These are phyloP conservation scores for Centropristis striata DNA, from an alignment of 2,113 vertebrate genomes.

Conservation along the genomic window DNA sequence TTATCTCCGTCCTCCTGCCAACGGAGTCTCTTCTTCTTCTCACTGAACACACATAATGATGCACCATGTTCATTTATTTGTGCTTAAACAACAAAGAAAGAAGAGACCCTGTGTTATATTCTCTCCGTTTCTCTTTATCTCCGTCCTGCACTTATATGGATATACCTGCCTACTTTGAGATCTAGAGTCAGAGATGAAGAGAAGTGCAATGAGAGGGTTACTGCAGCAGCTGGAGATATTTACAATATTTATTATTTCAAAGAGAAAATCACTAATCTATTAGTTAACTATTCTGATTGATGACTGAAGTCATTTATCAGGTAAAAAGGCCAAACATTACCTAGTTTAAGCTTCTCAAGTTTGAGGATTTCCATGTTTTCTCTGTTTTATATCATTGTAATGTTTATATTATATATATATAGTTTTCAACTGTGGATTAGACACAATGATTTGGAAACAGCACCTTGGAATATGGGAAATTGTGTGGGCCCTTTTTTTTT, in stretches of 20 bases:
- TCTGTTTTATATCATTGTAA: no score
- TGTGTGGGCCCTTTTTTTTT: neutral
- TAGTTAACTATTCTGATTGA: neutral
- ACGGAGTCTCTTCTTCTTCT: constrained; percentile 26
- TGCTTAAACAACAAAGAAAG: constrained; percentile 9
- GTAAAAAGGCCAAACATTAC: neutral
- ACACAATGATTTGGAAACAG: neutral
- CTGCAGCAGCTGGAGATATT: neutral
- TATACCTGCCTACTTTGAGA: neutral
- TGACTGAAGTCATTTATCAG: neutral
- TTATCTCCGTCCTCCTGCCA: constrained; percentile 44
- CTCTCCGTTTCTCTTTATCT: neutral
- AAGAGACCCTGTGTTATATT: neutral
- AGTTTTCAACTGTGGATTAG: neutral
- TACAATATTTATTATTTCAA: neutral
- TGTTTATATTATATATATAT: no score
- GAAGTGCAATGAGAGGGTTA: neutral
- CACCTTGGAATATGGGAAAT: neutral
- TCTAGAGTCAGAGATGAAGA: constrained; percentile 12
- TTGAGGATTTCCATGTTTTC: no score
- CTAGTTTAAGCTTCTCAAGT: neutral
- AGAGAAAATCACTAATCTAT: neutral
- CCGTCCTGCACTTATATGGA: neutral
- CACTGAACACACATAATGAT: constrained; percentile 33
- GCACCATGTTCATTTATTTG: constrained; percentile 18